phyloP scores from a whole-genome alignment of 2,888 invertebrate species.

The Coleophora deauratella region DNA sequence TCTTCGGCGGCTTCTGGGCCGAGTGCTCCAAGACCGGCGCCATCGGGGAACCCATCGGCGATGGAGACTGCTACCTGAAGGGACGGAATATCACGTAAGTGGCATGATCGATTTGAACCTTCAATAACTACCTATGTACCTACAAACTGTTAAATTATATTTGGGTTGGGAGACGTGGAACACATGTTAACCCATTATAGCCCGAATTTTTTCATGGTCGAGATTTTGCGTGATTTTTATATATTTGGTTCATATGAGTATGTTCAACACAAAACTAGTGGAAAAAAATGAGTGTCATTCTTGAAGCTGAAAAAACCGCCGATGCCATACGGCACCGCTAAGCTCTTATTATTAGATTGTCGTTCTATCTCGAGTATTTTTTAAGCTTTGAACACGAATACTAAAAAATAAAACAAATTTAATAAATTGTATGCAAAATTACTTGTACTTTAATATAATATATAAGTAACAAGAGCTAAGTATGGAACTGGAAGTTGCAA shows the following conservation, averaged over 20 bases:
- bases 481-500: too few species aligned
- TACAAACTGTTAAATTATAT: not conserved
- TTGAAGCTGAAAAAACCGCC: too few species aligned
- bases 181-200: not conserved
- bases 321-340: too few species aligned
- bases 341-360: too few species aligned
- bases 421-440: not conserved
- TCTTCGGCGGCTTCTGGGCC: conserved; percentile 78
- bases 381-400: not conserved
- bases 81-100: conserved; percentile 27
- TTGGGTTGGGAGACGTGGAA: not conserved
- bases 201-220: too few species aligned
- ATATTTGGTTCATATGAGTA: too few species aligned
- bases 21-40: conserved; percentile 54
- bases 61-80: conserved; percentile 17
- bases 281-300: too few species aligned
- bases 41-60: conserved; percentile 38
- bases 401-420: not conserved
- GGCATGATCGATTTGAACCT: not conserved
- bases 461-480: too few species aligned
- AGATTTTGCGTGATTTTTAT: too few species aligned
- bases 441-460: too few species aligned
- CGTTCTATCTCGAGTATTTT: not conserved
- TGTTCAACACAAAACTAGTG: too few species aligned
- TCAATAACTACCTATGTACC: not conserved